These are phyloP conservation scores for Ametastegia equiseti DNA, from an alignment of 2,888 invertebrate species.

Conservation along the genomic window DNA sequence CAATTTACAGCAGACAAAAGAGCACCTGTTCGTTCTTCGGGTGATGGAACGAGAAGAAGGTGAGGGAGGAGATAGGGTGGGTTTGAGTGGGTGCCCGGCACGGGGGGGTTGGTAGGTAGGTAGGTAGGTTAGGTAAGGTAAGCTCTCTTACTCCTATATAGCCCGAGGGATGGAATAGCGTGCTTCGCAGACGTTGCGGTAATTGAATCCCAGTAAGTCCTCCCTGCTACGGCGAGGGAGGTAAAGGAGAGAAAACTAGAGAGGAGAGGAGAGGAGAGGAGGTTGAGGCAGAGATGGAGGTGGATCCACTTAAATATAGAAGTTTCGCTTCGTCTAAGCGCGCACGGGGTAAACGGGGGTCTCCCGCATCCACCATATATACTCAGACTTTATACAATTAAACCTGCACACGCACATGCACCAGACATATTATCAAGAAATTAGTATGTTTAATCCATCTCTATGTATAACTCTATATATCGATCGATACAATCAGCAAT, in stretches of 20 bases:
- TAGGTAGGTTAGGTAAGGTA: constrained; percentile 6
- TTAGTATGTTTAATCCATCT: neutral
- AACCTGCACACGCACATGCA: neutral
- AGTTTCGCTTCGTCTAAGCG: constrained; percentile 2
- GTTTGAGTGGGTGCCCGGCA: constrained; percentile 42
- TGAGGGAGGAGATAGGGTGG: constrained; percentile 58
- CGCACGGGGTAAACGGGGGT: neutral
- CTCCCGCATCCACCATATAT: neutral
- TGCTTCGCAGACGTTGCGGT: constrained; percentile 75
- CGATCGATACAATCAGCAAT: neutral
- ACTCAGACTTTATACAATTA: no score
- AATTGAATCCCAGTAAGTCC: constrained; percentile 75
- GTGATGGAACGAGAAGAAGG: constrained; percentile 58
- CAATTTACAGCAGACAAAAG: constrained; percentile 74
- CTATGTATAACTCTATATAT: neutral
- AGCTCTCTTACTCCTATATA: constrained; percentile 55
- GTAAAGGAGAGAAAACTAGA: constrained; percentile 54
- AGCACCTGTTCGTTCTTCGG: constrained; percentile 71
- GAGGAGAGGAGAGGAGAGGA: constrained; percentile 59
- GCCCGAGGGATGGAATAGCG: constrained; percentile 69
- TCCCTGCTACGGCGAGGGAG: constrained; percentile 42
- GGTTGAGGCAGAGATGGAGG: constrained; percentile 61
- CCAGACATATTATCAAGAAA: neutral
- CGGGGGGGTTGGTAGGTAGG: no score
- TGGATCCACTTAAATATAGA: constrained; percentile 63